phyloP scores from a whole-genome alignment of 2,113 vertebrate genomes.

The Galbula dea region DNA sequence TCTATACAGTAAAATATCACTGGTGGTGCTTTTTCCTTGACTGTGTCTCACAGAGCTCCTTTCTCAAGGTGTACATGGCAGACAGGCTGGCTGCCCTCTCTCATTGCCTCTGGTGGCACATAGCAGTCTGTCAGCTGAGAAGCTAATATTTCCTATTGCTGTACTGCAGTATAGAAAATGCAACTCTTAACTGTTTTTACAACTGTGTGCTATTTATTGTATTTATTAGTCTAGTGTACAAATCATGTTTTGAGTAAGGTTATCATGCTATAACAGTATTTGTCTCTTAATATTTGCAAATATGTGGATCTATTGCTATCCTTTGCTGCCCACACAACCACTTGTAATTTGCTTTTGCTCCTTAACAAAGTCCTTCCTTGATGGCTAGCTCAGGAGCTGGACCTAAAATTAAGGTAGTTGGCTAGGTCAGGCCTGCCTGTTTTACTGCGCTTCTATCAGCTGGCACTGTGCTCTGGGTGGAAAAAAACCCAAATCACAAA shows the following conservation, averaged over 20 bases:
- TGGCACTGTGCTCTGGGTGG: neutral
- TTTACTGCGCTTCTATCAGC: neutral
- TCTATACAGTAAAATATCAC: neutral
- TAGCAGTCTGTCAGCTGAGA: neutral
- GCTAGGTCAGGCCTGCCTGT: neutral
- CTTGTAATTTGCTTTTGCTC: neutral
- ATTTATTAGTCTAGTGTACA: slow-evolving; percentile 27
- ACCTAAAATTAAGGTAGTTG: neutral
- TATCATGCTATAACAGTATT: neutral
- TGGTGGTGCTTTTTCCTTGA: neutral
- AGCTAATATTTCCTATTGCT: neutral
- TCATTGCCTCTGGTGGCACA: neutral
- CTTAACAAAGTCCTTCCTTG: neutral
- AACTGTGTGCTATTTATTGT: slow-evolving; percentile 47
- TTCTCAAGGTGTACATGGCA: neutral
- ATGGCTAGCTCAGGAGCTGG: neutral
- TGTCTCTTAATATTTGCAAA: neutral
- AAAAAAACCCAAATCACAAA: neutral
- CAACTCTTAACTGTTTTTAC: slow-evolving; percentile 23
- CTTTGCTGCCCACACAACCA: neutral
- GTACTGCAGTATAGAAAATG: neutral
- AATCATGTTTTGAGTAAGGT: neutral
- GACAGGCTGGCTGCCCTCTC: neutral
- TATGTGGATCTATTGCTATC: neutral
- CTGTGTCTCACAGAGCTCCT: neutral